Conservation (phyloP, 2,888 invertebrate species). For the Lasioglossum calceatum region DNA sequence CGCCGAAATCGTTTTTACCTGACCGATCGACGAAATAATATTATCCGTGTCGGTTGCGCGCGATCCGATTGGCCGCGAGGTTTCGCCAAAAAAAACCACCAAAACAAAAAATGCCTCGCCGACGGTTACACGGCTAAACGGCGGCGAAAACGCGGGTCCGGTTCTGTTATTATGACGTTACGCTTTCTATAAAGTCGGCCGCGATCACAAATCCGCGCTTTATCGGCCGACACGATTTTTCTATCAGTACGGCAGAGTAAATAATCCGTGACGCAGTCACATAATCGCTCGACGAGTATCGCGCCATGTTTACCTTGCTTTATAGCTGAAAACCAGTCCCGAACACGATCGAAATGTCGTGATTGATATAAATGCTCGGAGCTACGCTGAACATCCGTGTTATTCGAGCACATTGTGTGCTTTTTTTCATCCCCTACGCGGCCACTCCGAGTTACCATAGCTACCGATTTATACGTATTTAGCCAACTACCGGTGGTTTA, state of each 20-base stretch:
- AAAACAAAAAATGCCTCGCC: background rate
- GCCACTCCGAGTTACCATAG: background rate
- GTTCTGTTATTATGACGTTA: slow-evolving; percentile 40
- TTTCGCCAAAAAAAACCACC: background rate
- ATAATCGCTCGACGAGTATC: slow-evolving; percentile 21
- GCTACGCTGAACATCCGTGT: background rate
- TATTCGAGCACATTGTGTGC: background rate
- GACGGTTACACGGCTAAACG: slow-evolving; percentile 25
- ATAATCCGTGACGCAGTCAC: slow-evolving; percentile 35
- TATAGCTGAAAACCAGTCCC: slow-evolving; percentile 6
- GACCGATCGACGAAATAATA: slow-evolving; percentile 50
- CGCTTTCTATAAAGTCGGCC: slow-evolving; percentile 28
- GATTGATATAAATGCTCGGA: slow-evolving; percentile 1
- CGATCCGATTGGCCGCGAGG: slow-evolving; percentile 41
- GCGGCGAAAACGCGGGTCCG: background rate
- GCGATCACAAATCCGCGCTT: slow-evolving; percentile 25
- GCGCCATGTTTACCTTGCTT: slow-evolving; percentile 27
- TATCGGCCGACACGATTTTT: slow-evolving; percentile 18
- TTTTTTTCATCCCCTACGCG: background rate
- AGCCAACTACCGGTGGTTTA: background rate
- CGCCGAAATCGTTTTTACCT: slow-evolving; percentile 68
- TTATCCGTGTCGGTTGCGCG: slow-evolving; percentile 48
- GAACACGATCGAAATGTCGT: slow-evolving; percentile 7
- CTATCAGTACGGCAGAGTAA: slow-evolving; percentile 20
- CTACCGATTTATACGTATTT: background rate